Evolutionary conservation across 2,888 invertebrate species (phyloP).

Genomic region (Dasypolia templi): DNA sequence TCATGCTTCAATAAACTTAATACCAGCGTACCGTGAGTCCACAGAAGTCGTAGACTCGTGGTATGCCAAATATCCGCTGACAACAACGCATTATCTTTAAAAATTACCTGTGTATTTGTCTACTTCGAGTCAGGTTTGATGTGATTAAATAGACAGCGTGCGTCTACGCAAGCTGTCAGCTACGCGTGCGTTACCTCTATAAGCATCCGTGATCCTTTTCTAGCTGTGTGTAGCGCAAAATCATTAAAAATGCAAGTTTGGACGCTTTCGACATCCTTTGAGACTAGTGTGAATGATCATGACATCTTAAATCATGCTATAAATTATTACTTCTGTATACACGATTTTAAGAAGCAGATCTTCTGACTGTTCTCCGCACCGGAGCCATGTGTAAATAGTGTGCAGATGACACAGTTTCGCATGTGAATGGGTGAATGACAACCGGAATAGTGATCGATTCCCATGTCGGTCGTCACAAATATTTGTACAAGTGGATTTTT

Average conservation of each 20-base stretch:
- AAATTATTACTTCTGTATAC: too few species aligned
- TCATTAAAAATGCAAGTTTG: background rate
- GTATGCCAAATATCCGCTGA: too few species aligned
- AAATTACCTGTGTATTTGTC: background rate
- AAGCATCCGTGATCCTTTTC: background rate
- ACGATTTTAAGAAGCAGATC: background rate
- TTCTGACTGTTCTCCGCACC: constrained; percentile 18
- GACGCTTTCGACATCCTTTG: too few species aligned
- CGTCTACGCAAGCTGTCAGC: background rate
- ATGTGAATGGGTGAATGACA: background rate
- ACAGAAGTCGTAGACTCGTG: too few species aligned
- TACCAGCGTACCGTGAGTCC: too few species aligned
- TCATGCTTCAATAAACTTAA: too few species aligned
- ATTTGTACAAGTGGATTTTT: constrained; percentile 2
- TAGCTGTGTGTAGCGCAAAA: background rate
- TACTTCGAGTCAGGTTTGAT: background rate
- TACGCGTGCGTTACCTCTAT: background rate
- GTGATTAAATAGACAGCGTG: background rate
- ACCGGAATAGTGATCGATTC: background rate
- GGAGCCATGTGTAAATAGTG: background rate
- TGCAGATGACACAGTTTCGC: constrained; percentile 29
- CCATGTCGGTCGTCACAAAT: background rate
- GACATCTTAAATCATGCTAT: too few species aligned
- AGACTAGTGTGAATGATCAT: too few species aligned
- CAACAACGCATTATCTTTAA: background rate